Evolutionary conservation across 2,888 invertebrate genomes (phyloP), one percentile per base, ranked within the genome.

Genomic region (Acleris sparsana): DNA sequence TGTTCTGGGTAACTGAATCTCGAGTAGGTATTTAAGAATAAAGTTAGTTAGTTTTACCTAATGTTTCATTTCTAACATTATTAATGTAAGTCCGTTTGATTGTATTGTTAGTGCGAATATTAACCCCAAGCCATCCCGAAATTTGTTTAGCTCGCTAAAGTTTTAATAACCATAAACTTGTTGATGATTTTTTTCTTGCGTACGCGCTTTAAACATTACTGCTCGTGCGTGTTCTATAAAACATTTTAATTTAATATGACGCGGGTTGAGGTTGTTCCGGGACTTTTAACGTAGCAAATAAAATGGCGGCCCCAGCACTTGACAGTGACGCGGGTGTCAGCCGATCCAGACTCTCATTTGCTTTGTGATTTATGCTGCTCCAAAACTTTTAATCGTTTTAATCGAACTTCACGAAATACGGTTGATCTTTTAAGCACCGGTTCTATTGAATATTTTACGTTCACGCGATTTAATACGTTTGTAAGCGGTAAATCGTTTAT

Each of bases 241-340:
- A 71, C 71, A 71, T 74, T 79, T 80, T 78, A 76, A 78, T 79
- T 80, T 78, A 76, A 78, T 78, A 78, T 75, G 72, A 73, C 72
- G 70, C 69, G 70, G 74, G 71, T 71, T 55, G 46, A 66, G 65
- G 73, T 70, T 69, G 72, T 63, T 75, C 71, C 52, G 44, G 46
- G n/a, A 71, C 71, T 73, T 48, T 62, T 25, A 53, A 33, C 74
- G 74, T 76, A 78, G 79, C 81, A 82, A 80, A 83, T 83, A 84
- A 79, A 75, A 71, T 72, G 63, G 62, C 75, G 76, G 72, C 71
- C 72, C 68, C 69, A 71, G 62, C 71, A 70, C 69, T 71, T 80
- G 86, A 86, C 86, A 85, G 82, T 86, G 85, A 86, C 80, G 82
- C 81, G 85, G 86, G 86, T 84, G 84, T 78, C 80, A 77, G 73